A percentile compares a stretch with the other conserved stretches of the same genome.
phyloP scores from a whole-genome alignment of 2,888 invertebrate species.

The Panopea generosa region DNA sequence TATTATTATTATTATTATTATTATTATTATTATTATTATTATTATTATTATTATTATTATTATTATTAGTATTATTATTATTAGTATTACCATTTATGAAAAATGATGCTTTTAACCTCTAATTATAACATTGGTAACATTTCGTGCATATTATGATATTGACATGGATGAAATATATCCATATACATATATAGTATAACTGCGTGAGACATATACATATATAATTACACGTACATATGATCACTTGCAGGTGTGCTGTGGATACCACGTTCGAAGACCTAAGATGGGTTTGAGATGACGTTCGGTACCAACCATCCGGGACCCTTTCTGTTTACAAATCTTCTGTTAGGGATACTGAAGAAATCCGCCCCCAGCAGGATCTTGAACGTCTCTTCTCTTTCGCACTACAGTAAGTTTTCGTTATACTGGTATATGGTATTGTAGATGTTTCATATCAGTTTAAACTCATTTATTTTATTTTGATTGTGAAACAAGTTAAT shows the following conservation, averaged over 20 bases:
- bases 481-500: too few species aligned
- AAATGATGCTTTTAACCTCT: too few species aligned
- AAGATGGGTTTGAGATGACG: slow-evolving; percentile 77
- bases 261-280: slow-evolving; percentile 68
- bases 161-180: not conserved
- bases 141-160: too few species aligned
- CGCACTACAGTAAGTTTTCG: slow-evolving; percentile 65
- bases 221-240: not conserved
- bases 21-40: too few species aligned
- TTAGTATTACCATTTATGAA: too few species aligned
- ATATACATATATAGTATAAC: not conserved
- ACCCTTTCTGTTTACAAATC: slow-evolving; percentile 79
- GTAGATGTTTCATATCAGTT: too few species aligned
- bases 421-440: too few species aligned
- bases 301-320: slow-evolving; percentile 79
- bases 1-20: too few species aligned
- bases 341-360: slow-evolving; percentile 74
- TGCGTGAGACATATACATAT: not conserved
- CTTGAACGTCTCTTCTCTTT: slow-evolving; percentile 76
- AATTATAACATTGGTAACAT: too few species aligned
- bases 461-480: too few species aligned
- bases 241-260: slow-evolving; percentile 73
- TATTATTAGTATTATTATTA: too few species aligned
- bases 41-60: too few species aligned
- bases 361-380: slow-evolving; percentile 72